These are phyloP conservation scores for Azorinus chamasolen DNA, from an alignment of 2,888 invertebrate genomes.

Conservation along the genomic window DNA sequence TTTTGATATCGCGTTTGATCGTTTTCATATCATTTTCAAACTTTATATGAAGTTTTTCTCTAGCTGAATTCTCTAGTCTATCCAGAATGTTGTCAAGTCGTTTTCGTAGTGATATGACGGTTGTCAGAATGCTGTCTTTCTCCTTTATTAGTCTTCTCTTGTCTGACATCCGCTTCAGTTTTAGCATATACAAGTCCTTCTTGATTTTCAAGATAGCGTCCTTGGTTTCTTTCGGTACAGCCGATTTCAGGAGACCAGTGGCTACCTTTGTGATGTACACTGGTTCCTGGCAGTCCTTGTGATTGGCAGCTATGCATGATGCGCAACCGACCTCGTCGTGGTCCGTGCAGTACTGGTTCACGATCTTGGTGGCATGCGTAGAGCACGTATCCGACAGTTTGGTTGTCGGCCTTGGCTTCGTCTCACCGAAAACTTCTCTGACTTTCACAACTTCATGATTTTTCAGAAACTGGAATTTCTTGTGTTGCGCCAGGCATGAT, in stretches of 20 bases:
- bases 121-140: slow-evolving; percentile 32
- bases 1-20: slow-evolving; percentile 44
- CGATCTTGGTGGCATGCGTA: slow-evolving; percentile 37
- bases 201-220: slow-evolving; percentile 33
- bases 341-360: slow-evolving; percentile 44
- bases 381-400: slow-evolving; percentile 28
- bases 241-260: slow-evolving; percentile 28
- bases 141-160: slow-evolving; percentile 40
- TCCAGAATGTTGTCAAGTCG: slow-evolving; percentile 49
- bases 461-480: slow-evolving; percentile 49
- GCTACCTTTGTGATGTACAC: slow-evolving; percentile 39
- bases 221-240: slow-evolving; percentile 37
- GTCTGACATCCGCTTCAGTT: slow-evolving; percentile 42
- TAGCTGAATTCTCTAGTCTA: slow-evolving; percentile 36
- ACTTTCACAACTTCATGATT: slow-evolving; percentile 40
- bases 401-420: slow-evolving; percentile 7
- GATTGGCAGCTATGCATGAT: slow-evolving; percentile 52
- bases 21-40: slow-evolving; percentile 31
- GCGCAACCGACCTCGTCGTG: slow-evolving; percentile 58
- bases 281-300: slow-evolving; percentile 47
- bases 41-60: slow-evolving; percentile 33
- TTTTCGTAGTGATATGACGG: slow-evolving; percentile 28
- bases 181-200: slow-evolving; percentile 41
- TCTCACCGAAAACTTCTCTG: slow-evolving; percentile 22
- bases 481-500: slow-evolving; percentile 42